A percentile compares a stretch with the other conserved stretches of the same genome.
These are phyloP conservation scores for Oncorhynchus nerka DNA, from an alignment of 2,113 vertebrate species.

Conservation along the genomic window DNA sequence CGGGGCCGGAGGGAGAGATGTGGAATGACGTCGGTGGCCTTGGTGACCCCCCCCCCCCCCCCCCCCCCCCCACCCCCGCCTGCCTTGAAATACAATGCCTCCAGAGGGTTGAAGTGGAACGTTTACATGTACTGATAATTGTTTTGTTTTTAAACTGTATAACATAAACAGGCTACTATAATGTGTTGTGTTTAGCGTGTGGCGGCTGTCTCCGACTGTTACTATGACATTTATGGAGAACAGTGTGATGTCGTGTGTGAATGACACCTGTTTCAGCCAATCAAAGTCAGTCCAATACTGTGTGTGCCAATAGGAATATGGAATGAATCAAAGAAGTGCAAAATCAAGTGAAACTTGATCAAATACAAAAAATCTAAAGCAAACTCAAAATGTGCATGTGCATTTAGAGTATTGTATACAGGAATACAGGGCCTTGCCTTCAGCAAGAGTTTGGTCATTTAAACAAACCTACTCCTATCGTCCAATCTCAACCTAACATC, in stretches of 20 bases:
- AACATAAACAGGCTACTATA: constrained; percentile 8
- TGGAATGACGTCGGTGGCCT: constrained; percentile 15
- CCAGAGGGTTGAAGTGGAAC: constrained; percentile 21
- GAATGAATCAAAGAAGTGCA: constrained; percentile 56
- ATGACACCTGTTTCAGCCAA: constrained; percentile 19
- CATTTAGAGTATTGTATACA: constrained; percentile 43
- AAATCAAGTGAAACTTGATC: constrained; percentile 45
- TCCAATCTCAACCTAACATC: constrained; percentile 24
- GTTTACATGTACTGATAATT: constrained; percentile 16
- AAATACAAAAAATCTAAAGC: constrained; percentile 28
- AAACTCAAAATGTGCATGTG: constrained; percentile 9
- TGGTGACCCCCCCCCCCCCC: neutral
- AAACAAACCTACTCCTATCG: neutral
- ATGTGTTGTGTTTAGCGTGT: constrained; percentile 10
- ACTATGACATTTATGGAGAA: neutral
- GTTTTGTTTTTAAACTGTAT: neutral
- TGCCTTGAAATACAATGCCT: constrained; percentile 21
- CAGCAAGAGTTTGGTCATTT: neutral
- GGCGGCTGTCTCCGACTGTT: neutral
- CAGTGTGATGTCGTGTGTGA: neutral
- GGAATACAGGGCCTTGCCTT: constrained; percentile 39
- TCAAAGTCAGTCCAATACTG: constrained; percentile 22
- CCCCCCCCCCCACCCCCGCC: too few species aligned
- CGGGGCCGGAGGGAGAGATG: neutral
- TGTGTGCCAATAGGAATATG: constrained; percentile 14